Evolutionary conservation across 1,140 invertebrate species (phyloP).

Genomic region (Drosophila varians): DNA sequence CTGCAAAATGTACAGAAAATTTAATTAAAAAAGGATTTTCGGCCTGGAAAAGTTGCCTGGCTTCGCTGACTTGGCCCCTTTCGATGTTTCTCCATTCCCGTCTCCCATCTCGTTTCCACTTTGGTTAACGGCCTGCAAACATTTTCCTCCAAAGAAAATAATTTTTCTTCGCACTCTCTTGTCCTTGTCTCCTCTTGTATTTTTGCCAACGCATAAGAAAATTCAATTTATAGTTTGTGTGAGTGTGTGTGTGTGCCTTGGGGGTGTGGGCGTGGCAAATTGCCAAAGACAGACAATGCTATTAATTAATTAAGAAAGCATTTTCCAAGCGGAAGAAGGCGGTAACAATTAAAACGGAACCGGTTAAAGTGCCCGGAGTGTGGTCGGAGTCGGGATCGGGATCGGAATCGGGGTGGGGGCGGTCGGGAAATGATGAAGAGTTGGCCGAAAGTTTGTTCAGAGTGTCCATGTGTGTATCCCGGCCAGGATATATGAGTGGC

Average conservation of each 20-base stretch:
- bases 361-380: conserved; percentile 25
- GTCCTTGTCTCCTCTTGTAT: conserved; percentile 19
- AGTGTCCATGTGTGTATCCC: conserved; percentile 13
- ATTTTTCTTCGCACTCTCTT: conserved; percentile 44
- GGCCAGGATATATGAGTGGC: not conserved
- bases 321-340: conserved; percentile 35
- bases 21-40: conserved; percentile 81
- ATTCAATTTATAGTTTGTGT: conserved; percentile 78
- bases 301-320: conserved; percentile 75
- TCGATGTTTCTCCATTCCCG: not conserved
- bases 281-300: conserved; percentile 68
- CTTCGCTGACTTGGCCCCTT: conserved; percentile 70
- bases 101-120: conserved; percentile 1
- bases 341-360: conserved; percentile 51
- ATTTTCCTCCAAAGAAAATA: conserved; percentile 45
- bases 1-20: conserved; percentile 80
- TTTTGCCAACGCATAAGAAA: conserved; percentile 66
- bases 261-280: conserved; percentile 56
- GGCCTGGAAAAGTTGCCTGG: conserved; percentile 70
- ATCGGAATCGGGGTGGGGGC: no score
- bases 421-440: not conserved
- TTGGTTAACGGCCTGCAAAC: conserved; percentile 14
- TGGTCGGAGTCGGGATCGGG: not conserved
- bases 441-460: conserved; percentile 24
- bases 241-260: not conserved